phyloP scores from a whole-genome alignment of 2,113 vertebrate species.

The Siphamia tubifer region DNA sequence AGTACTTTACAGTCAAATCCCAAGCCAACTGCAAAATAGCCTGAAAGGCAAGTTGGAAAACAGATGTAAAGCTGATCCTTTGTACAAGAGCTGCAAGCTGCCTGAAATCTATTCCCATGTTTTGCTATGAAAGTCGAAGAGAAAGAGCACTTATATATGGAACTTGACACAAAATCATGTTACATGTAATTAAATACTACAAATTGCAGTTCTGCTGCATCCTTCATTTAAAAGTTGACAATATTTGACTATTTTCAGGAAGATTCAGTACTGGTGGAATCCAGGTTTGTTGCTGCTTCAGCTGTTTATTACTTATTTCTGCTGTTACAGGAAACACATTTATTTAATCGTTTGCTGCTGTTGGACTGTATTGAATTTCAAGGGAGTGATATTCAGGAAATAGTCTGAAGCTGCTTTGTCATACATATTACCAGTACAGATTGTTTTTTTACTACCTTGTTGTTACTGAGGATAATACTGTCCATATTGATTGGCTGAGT shows the following conservation, averaged over 20 bases:
- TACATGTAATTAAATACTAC: constrained; percentile 20
- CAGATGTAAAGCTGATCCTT: neutral
- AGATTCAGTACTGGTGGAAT: neutral
- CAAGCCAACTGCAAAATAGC: neutral
- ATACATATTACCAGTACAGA: neutral
- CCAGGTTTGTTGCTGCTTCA: neutral
- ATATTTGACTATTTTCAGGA: neutral
- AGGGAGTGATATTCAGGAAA: neutral
- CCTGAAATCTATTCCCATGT: neutral
- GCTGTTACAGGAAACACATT: neutral
- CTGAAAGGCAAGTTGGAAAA: constrained; percentile 2
- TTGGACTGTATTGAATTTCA: neutral
- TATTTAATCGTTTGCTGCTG: neutral
- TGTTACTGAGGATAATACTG: neutral
- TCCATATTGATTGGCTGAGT: neutral
- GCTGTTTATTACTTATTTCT: no score
- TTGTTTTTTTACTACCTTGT: neutral
- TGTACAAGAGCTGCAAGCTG: constrained; percentile 30
- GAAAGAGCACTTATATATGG: no score
- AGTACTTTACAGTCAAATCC: neutral
- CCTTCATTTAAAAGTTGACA: neutral
- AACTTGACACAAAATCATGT: neutral
- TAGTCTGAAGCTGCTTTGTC: neutral
- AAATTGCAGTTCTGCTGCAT: neutral
- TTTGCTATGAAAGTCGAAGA: constrained; percentile 13